Conservation (phyloP, 2,113 vertebrate species). For the Gnathonemus echidnorhynchus region DNA sequence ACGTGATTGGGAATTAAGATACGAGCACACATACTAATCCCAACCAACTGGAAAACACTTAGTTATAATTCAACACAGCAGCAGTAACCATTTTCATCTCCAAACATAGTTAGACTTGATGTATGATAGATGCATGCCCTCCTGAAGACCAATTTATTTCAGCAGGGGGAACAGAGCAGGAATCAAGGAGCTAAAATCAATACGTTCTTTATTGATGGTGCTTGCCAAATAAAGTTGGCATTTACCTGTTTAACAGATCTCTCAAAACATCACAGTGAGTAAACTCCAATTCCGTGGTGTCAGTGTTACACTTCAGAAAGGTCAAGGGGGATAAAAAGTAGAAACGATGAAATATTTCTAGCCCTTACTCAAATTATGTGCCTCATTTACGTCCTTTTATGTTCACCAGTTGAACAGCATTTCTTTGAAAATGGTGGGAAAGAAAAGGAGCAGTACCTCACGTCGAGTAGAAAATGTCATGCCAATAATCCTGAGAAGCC, state of each 20-base stretch:
- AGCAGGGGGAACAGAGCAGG: slow-evolving; percentile 27
- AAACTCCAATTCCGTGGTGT: slow-evolving; percentile 41
- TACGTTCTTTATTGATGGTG: slow-evolving; percentile 56
- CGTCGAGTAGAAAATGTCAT: slow-evolving; percentile 50
- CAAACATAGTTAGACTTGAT: slow-evolving; percentile 53
- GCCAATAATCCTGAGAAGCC: slow-evolving; percentile 59
- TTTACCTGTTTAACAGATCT: slow-evolving; percentile 54
- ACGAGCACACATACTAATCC: slow-evolving; percentile 50
- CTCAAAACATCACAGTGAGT: slow-evolving; percentile 52
- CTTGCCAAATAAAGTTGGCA: slow-evolving; percentile 56
- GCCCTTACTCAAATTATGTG: slow-evolving; percentile 28
- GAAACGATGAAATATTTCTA: not conserved
- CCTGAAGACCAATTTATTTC: slow-evolving; percentile 49
- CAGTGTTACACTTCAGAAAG: slow-evolving; percentile 34
- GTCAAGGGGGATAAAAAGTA: slow-evolving; percentile 12
- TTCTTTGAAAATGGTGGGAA: slow-evolving; percentile 50
- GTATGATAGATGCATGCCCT: slow-evolving; percentile 51
- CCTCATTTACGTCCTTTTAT: not conserved
- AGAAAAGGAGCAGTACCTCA: slow-evolving; percentile 52
- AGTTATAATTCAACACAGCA: slow-evolving; percentile 58
- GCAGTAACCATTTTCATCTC: slow-evolving; percentile 53
- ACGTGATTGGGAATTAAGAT: slow-evolving; percentile 47
- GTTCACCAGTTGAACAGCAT: slow-evolving; percentile 44
- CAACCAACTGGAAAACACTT: slow-evolving; percentile 47
- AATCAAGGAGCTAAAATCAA: slow-evolving; percentile 53